Percentiles rank a stretch among this genome's conserved stretches.
phyloP scores from a whole-genome alignment of 1,140 invertebrate species.

The Rhynchophorus ferrugineus region DNA sequence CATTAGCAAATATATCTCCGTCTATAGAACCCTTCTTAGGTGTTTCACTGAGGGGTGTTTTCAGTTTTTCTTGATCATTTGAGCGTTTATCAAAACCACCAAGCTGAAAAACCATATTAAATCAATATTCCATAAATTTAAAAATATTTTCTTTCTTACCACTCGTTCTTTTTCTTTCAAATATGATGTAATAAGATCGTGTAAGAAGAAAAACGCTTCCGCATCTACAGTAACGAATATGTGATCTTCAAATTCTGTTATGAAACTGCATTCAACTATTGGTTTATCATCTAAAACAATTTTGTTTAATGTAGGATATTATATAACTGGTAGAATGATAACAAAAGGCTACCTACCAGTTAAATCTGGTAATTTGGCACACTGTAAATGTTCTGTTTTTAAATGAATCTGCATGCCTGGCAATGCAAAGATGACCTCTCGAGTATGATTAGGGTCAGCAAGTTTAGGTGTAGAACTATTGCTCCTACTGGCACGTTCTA shows the following conservation, averaged over 20 bases:
- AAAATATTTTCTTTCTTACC: too few species aligned
- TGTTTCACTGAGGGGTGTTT: conserved; percentile 39
- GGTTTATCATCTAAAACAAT: conserved; percentile 67
- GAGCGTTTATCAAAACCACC: conserved; percentile 26
- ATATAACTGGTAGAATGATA: background rate
- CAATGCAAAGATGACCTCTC: conserved; percentile 92
- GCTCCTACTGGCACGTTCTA: conserved; percentile 40
- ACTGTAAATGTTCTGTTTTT: conserved; percentile 86
- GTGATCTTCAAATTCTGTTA: conserved; percentile 97
- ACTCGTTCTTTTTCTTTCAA: conserved; percentile 85
- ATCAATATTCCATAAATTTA: too few species aligned
- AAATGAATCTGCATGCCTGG: conserved; percentile 87
- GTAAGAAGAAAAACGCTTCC: conserved; percentile 94
- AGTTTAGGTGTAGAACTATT: conserved; percentile 47
- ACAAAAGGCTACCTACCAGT: conserved; percentile 45
- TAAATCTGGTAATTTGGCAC: conserved; percentile 59
- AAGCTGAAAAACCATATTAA: conserved; percentile 24
- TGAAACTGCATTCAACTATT: conserved; percentile 90
- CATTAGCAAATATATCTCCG: conserved; percentile 63
- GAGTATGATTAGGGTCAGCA: conserved; percentile 78
- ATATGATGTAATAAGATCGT: conserved; percentile 94
- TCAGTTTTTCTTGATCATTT: conserved; percentile 27
- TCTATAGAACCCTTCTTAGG: conserved; percentile 39
- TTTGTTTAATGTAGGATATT: background rate
- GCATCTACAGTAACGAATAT: conserved; percentile 97